These are phyloP conservation scores for Oncorhynchus nerka DNA, from an alignment of 2,113 vertebrate genomes.

Conservation along the genomic window DNA sequence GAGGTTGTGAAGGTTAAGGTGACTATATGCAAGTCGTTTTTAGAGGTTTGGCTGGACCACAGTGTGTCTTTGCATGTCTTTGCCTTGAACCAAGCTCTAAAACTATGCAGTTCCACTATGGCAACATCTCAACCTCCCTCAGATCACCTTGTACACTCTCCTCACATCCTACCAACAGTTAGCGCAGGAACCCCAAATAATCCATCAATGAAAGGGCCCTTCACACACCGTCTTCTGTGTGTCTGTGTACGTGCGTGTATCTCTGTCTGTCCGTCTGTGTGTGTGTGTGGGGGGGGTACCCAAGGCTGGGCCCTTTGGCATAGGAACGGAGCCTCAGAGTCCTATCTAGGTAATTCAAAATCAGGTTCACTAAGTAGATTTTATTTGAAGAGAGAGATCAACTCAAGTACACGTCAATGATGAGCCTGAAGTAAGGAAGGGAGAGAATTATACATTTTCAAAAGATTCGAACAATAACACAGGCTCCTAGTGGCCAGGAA, in stretches of 20 bases:
- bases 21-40: too few relatives aligned
- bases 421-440: too few relatives aligned
- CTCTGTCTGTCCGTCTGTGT: neutral
- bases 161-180: neutral
- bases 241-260: neutral
- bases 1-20: too few relatives aligned
- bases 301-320: neutral
- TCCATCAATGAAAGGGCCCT: neutral
- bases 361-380: too few relatives aligned
- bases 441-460: too few relatives aligned
- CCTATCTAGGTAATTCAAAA: too few relatives aligned
- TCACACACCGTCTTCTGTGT: neutral
- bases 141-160: neutral
- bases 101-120: too few relatives aligned
- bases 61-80: too few relatives aligned
- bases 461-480: neutral
- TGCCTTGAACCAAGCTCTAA: too few relatives aligned
- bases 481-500: constrained; percentile 51
- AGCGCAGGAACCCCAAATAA: neutral
- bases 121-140: too few relatives aligned
- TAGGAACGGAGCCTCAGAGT: neutral
- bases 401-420: neutral
- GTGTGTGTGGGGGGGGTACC: neutral
- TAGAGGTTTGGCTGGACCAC: too few relatives aligned
- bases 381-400: too few relatives aligned